Base-by-base conservation (phyloP, 2,113 vertebrate species). In the Guaruba guarouba region DNA sequence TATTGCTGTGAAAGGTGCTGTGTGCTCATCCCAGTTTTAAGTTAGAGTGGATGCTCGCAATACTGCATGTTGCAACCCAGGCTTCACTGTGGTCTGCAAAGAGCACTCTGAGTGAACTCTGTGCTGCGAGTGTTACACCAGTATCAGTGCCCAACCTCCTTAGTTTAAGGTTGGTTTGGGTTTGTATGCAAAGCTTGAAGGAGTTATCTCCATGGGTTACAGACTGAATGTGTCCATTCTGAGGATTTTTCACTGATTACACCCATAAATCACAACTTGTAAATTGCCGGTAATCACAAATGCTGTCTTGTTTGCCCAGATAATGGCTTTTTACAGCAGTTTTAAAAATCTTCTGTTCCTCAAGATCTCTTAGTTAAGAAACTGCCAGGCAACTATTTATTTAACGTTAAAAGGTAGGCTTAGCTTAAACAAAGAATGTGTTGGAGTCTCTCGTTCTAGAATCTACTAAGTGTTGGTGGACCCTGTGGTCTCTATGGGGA, bases 1-100 rank as follows among this genome's bases (percentile, higher is more conserved):
- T 17, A 25, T 31, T 20, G 3, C 35, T 79, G 55, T 22, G 46
- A 57, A 70, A 82, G 18, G 18, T 74, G 35, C 9, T 33, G 17
- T 52, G 67, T 52, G 51, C 44, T 35, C 17, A 15, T 6, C 5
- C 13, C 16, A 11, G 29, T 31, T 64, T 86, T 57, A 57, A 82
- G 13, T 22, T 6, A 25, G 6, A 13, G 8, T 12, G 22, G 18
- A 10, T 71, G 10, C 17, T 67, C 33, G 4, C 41, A 39, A 18
- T 13, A 6, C 28, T 22, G 11, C 1, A 2, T 49, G 31, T 54
- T 1, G 0, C 37, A 74, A 22, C 9, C 18, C 18, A 17, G 20
- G 41, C 24, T 57, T 77, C 1, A 0, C 16, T 44, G 22, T 11
- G n/a, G 10, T 28, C 37, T 67, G 14, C 35, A 54, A 63, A 75